Base-by-base conservation (phyloP, 1,140 invertebrate species). In the Muscidifurax raptorellus region DNA sequence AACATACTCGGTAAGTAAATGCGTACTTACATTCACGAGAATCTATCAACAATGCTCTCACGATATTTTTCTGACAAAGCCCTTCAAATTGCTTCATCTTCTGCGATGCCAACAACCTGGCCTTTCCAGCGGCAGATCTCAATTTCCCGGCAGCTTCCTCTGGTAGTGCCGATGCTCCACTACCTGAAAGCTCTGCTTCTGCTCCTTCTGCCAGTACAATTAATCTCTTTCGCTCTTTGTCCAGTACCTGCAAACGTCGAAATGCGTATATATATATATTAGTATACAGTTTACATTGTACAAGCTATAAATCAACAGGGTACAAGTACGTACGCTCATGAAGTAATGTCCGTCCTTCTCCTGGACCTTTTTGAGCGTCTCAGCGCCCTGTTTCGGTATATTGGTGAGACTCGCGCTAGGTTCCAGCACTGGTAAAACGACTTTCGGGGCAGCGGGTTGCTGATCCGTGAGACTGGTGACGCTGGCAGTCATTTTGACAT, bases 11-110 rank as follows among this genome's bases (percentile, higher is more conserved):
- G 18, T 59, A n/a, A 59, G 52, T 59, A 59, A 59, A 59, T 22
- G 0, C 22, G n/a, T 7, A n/a, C 7, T 6, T 7, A n/a, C 22
- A 6, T 59, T 59, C 1, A 22, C 52, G 52, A 59, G 18, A 18
- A 52, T 59, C 52, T 22, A 59, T 18, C 4, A 59, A n/a, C 22
- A 7, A 59, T n/a, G 18, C 44, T 94, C 95, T 94, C 92, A 97
- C 96, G 89, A 97, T 95, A 92, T 97, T 97, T 90, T 96, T 96
- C 25, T 95, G 94, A 91, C 97, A 97, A 13, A 97, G 92, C 83
- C 97, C 98, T 94, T 96, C 95, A 92, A 99, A 99, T 92, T 99
- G 98, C 91, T 98, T 96, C 95, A 99, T 98, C 91, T 99, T 99
- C 93, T 99, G 97, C 22, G 95, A 96, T 15, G 97, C 95, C 75